phyloP scores from a whole-genome alignment of 2,113 vertebrate species.

The Calypte anna region DNA sequence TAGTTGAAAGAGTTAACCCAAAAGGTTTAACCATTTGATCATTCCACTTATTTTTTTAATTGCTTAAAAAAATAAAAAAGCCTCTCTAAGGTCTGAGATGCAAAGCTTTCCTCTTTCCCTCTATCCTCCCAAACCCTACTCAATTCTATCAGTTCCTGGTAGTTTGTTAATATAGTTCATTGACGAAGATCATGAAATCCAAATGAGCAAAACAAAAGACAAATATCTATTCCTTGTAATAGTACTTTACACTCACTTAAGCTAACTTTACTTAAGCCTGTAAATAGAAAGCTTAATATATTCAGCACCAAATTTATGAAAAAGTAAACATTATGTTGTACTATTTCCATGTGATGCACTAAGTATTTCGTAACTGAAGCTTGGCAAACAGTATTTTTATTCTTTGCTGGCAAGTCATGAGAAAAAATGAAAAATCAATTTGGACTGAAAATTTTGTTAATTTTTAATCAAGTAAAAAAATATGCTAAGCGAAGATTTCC shows the following conservation, averaged over 20 bases:
- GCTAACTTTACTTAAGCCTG: neutral
- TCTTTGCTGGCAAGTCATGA: neutral
- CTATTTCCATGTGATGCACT: neutral
- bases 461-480: neutral
- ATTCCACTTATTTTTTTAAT: neutral
- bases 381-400: neutral
- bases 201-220: neutral
- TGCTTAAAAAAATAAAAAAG: neutral
- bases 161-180: conserved; percentile 17
- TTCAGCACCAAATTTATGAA: neutral
- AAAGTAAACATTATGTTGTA: neutral
- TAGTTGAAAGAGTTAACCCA: neutral
- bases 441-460: neutral
- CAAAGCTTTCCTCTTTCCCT: neutral
- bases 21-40: conserved; percentile 3
- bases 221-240: neutral
- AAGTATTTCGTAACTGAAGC: neutral
- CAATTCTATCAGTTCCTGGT: neutral
- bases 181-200: neutral
- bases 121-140: neutral
- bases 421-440: neutral
- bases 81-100: neutral
- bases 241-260: neutral
- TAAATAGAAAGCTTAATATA: neutral
- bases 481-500: neutral